Evolutionary conservation across 2,797 vertebrate genomes (phyloP).

Genomic region (Cyclopterus lumpus): DNA sequence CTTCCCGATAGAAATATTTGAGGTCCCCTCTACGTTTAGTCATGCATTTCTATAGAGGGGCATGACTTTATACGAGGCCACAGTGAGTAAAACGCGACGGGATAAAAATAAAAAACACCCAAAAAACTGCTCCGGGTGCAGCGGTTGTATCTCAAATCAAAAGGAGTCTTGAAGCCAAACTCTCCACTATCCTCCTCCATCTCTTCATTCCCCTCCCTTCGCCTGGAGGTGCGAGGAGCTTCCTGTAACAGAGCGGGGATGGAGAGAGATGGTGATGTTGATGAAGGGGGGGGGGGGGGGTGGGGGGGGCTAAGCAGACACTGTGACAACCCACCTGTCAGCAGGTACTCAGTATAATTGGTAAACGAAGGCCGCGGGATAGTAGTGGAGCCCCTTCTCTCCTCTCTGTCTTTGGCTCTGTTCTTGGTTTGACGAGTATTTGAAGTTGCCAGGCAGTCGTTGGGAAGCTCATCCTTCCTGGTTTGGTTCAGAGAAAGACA

Average conservation of each 20-base stretch:
- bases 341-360: slow-evolving; percentile 89
- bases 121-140: neutral
- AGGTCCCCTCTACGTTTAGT: too few species aligned
- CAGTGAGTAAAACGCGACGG: neutral
- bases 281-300: slow-evolving; percentile 48
- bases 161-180: slow-evolving; percentile 64
- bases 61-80: neutral
- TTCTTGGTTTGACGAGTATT: slow-evolving; percentile 80
- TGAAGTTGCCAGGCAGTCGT: slow-evolving; percentile 80
- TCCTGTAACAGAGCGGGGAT: slow-evolving; percentile 55
- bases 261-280: slow-evolving; percentile 65
- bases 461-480: slow-evolving; percentile 49
- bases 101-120: neutral
- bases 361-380: slow-evolving; percentile 85
- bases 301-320: slow-evolving; percentile 76
- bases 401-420: slow-evolving; percentile 67
- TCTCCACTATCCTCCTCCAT: slow-evolving; percentile 46
- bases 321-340: slow-evolving; percentile 87
- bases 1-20: too few species aligned
- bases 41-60: neutral
- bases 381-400: slow-evolving; percentile 64
- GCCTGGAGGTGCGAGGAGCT: slow-evolving; percentile 72
- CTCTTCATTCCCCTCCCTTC: slow-evolving; percentile 40
- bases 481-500: slow-evolving; percentile 55
- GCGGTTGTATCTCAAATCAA: slow-evolving; percentile 72